These are phyloP conservation scores for Gila orcuttii DNA, from an alignment of 2,113 vertebrate genomes.

Conservation along the genomic window DNA sequence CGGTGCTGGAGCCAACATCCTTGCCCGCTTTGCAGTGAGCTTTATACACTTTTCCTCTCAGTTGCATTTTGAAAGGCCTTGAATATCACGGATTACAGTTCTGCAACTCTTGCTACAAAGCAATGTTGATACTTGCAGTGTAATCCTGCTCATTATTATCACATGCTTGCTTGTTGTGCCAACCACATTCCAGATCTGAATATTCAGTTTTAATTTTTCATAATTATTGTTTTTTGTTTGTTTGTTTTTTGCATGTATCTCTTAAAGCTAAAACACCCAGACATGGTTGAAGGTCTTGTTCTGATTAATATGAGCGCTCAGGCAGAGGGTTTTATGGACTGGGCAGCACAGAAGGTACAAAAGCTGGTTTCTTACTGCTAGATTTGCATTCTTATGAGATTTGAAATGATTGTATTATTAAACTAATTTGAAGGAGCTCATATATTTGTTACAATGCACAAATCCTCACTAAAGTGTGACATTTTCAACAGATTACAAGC, in stretches of 20 bases:
- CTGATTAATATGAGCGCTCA: conserved; percentile 93
- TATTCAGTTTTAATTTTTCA: background rate
- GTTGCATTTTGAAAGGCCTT: background rate
- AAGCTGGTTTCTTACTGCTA: background rate
- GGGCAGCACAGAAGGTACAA: conserved; percentile 87
- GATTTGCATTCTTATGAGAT: conserved; percentile 43
- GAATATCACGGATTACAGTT: conserved; percentile 42
- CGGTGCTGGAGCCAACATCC: conserved; percentile 89
- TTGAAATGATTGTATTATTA: conserved; percentile 1
- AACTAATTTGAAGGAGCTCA: conserved; percentile 22
- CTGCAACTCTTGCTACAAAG: conserved; percentile 54
- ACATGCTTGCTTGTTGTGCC: background rate
- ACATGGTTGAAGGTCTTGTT: conserved; percentile 90
- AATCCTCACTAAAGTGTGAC: background rate
- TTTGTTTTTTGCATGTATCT: conserved; percentile 6
- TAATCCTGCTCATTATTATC: conserved; percentile 61
- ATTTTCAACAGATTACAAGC: conserved; percentile 81
- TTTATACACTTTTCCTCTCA: conserved; percentile 25
- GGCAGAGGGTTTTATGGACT: conserved; percentile 89
- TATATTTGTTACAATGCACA: conserved; percentile 9
- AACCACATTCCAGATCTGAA: background rate
- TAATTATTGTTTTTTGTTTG: background rate
- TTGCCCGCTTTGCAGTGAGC: conserved; percentile 93
- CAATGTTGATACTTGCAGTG: conserved; percentile 58
- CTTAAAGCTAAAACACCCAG: conserved; percentile 86